Base-by-base conservation (phyloP, 2,888 invertebrate species). In the Ceriagrion tenellum region DNA sequence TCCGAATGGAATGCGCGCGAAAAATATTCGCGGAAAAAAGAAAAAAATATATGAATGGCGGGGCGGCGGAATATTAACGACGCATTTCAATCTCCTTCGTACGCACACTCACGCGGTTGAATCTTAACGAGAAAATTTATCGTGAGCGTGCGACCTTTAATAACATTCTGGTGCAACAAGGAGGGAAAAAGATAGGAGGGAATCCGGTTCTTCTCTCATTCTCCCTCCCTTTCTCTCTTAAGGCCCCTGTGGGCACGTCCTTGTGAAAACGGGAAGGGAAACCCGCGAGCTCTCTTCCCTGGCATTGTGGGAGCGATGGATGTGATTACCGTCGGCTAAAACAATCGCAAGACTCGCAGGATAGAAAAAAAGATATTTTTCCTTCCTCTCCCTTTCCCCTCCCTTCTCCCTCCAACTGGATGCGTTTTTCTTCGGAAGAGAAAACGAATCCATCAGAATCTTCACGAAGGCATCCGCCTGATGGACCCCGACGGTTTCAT, bases 111-210 rank as follows among this genome's bases (percentile, higher is more conserved):
- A 47, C 47, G 47, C 47, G 47, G 18, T 35, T 81, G 81, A 81
- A 81, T 81, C 81, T 81, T 81, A 81, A 81, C 81, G 81, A 81
- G 81, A 81, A 81, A 81, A 81, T 81, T 81, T 81, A 81, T 81
- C 81, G 81, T 30, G 81, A 81, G 35, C 30, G 30, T 35, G 81
- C 35, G 81, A 81, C 81, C 81, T 81, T 35, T 81, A 81, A 81
- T 81, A 81, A 81, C 81, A 81, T 81, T 81, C 81, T 81, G 81
- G 81, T 81, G 81, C 81, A 81, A 81, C 81, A 81, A 26, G 81
- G 81, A 26, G 69, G 69, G 69, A 69, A 8, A 20, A 20, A 16
- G 20, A 1, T n/a, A n/a, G 2, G 1, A 69, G 69, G 35, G 81
- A 81, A 81, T 81, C 81, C 81, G 81, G 81, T 81, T 81, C 81